phyloP scores from a whole-genome alignment of 2,113 vertebrate species.

The Carettochelys insculpta region DNA sequence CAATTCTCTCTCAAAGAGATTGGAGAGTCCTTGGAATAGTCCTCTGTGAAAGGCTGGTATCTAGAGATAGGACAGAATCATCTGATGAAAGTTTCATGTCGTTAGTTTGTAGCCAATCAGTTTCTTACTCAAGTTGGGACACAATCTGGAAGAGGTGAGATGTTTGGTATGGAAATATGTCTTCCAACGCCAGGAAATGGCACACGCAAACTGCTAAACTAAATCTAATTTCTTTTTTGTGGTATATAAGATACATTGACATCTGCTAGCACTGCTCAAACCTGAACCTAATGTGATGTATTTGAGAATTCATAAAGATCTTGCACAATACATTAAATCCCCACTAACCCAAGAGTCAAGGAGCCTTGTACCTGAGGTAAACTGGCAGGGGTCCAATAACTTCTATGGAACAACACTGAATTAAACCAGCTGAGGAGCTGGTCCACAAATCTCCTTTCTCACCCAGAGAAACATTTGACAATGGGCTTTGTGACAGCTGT shows the following conservation, averaged over 20 bases:
- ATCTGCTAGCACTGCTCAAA: neutral
- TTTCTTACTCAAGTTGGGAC: neutral
- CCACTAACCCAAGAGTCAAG: neutral
- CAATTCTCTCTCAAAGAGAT: neutral
- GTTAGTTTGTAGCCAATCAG: neutral
- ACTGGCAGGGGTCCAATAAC: neutral
- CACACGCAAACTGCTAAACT: neutral
- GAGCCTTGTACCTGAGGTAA: neutral
- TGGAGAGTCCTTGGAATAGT: neutral
- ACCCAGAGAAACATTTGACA: neutral
- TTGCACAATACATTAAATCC: neutral
- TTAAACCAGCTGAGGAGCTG: neutral
- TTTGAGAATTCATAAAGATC: neutral
- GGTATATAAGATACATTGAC: neutral
- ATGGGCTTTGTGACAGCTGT: neutral
- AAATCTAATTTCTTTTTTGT: neutral
- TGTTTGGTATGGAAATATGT: neutral
- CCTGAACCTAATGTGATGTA: neutral
- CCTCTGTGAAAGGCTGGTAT: neutral
- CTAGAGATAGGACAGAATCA: neutral
- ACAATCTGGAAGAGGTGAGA: neutral
- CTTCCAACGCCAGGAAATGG: neutral
- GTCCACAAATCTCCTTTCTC: neutral
- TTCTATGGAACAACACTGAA: neutral
- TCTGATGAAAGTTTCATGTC: accelerated